phyloP scores from a whole-genome alignment of 2,113 vertebrate genomes.

The Hemiprocne comata region DNA sequence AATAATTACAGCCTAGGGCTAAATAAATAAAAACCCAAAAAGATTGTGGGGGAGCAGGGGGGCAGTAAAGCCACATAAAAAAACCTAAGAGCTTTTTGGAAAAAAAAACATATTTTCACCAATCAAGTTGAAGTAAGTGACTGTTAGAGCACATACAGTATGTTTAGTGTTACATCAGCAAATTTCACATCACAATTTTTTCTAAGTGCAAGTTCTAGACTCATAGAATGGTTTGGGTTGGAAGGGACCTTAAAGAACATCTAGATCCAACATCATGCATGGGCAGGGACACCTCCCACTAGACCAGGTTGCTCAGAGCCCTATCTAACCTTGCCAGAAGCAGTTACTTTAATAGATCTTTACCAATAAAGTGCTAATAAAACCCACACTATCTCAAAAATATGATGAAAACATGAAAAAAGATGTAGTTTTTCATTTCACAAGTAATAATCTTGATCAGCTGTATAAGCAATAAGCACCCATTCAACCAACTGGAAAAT shows the following conservation, averaged over 20 bases:
- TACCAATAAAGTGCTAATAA: neutral
- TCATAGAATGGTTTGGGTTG: too few relatives aligned
- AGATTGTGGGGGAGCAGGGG: neutral
- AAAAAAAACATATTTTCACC: neutral
- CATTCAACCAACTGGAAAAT: neutral
- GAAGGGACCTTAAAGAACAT: too few relatives aligned
- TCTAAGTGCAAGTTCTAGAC: neutral
- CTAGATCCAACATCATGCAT: too few relatives aligned
- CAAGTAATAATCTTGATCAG: neutral
- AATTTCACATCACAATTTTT: neutral
- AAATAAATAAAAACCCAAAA: neutral
- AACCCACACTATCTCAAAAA: neutral
- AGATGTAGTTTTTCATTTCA: neutral
- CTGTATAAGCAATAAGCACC: neutral
- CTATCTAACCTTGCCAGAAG: neutral
- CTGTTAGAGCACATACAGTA: neutral
- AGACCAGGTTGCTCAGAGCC: too few relatives aligned
- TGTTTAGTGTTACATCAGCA: neutral
- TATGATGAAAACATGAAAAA: neutral
- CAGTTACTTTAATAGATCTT: neutral
- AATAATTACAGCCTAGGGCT: neutral
- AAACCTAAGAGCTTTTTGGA: neutral
- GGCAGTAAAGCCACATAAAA: neutral
- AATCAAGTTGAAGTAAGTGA: neutral
- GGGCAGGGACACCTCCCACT: too few relatives aligned